phyloP scores from a whole-genome alignment of 1,140 invertebrate genomes.

The Drosophila sp. region DNA sequence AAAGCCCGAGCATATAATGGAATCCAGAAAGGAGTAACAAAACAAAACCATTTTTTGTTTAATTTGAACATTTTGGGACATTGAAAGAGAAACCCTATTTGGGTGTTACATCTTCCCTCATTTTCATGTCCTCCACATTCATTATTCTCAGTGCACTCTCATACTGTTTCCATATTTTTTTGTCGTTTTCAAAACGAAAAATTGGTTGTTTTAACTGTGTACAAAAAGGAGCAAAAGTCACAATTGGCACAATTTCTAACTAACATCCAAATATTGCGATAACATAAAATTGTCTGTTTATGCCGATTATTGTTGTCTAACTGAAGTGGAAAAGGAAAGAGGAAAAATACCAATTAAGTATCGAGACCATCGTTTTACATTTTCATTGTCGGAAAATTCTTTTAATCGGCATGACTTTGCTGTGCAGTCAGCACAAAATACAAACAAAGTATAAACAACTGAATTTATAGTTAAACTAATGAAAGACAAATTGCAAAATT shows the following conservation, averaged over 20 bases:
- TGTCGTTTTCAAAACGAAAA: constrained; percentile 21
- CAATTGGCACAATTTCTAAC: constrained; percentile 21
- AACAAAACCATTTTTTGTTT: constrained; percentile 74
- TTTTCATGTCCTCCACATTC: neutral
- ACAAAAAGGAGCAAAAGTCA: constrained; percentile 45
- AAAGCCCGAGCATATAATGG: neutral
- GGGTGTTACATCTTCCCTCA: constrained; percentile 28
- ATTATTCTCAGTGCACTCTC: neutral
- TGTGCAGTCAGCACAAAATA: neutral
- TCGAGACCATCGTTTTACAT: neutral
- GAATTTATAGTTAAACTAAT: neutral
- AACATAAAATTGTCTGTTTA: constrained; percentile 9
- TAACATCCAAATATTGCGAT: neutral
- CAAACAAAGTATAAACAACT: constrained; percentile 5
- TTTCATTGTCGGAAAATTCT: neutral
- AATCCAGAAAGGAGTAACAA: constrained; percentile 36
- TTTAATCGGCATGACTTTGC: neutral
- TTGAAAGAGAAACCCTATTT: constrained; percentile 29
- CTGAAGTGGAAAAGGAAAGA: neutral
- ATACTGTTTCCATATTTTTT: neutral
- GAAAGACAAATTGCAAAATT: neutral
- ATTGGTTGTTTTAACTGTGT: constrained; percentile 57
- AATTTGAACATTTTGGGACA: constrained; percentile 70
- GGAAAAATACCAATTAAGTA: neutral
- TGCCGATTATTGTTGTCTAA: neutral